Percentiles rank a stretch among this genome's conserved stretches.
These are phyloP conservation scores for Crocuta crocuta DNA, from an alignment of 2,113 vertebrate genomes.

Conservation along the genomic window DNA sequence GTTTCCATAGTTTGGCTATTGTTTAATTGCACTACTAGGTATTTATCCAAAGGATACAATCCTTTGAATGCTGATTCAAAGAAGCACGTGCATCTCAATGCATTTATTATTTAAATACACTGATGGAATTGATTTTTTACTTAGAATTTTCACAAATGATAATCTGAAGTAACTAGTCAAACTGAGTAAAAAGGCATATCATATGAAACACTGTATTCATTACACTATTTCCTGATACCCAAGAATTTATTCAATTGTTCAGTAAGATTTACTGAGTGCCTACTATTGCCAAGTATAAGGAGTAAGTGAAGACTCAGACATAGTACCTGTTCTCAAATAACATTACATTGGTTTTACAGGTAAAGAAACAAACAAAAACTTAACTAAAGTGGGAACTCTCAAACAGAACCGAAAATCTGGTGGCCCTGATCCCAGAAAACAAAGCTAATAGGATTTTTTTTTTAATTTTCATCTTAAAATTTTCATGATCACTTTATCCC, in stretches of 20 bases:
- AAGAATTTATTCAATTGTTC: conserved; percentile 13
- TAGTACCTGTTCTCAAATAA: conserved; percentile 28
- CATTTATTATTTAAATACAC: neutral
- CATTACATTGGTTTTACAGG: neutral
- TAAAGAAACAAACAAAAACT: neutral
- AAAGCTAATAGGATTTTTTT: conserved; percentile 32
- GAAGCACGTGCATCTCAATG: no score
- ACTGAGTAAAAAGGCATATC: conserved; percentile 3
- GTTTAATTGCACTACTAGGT: no score
- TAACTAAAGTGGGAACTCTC: conserved; percentile 13
- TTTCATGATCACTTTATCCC: conserved; percentile 18
- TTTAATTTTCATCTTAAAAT: conserved; percentile 37
- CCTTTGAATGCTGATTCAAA: no score
- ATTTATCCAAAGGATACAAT: no score
- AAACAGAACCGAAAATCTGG: neutral
- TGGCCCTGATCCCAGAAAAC: neutral
- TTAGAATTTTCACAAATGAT: conserved; percentile 26
- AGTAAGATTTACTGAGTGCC: neutral
- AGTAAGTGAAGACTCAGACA: neutral
- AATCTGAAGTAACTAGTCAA: conserved; percentile 38
- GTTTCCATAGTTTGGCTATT: no score
- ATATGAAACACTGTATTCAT: neutral
- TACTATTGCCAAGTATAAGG: neutral
- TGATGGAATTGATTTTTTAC: neutral
- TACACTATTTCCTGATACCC: conserved; percentile 4